These are phyloP conservation scores for Synanthedon tipuliformis DNA, from an alignment of 2,888 invertebrate species.

Conservation along the genomic window DNA sequence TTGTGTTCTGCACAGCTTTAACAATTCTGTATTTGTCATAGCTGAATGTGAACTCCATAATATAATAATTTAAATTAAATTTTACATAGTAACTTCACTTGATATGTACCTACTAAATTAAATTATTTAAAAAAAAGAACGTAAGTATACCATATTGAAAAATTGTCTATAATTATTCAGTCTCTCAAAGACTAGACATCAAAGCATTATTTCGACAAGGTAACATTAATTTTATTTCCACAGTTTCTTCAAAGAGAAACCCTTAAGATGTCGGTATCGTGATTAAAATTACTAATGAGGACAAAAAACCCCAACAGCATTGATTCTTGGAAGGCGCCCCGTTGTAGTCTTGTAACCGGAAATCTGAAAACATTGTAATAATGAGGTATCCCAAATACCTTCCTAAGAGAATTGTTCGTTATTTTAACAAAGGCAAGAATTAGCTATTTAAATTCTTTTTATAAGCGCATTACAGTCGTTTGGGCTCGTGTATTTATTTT, in stretches of 20 bases:
- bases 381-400: conserved; percentile 19
- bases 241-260: conserved; percentile 15
- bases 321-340: conserved; percentile 21
- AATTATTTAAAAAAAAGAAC: no score
- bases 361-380: conserved; percentile 50
- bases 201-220: conserved; percentile 16
- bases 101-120: no score
- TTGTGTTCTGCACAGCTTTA: no score
- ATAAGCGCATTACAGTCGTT: no score
- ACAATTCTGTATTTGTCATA: no score
- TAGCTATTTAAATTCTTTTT: no score
- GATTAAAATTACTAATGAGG: conserved; percentile 34
- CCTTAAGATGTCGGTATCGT: conserved; percentile 20
- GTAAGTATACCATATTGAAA: neutral
- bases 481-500: no score
- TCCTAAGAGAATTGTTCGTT: no score
- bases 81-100: no score
- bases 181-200: conserved; percentile 6
- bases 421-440: no score
- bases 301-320: conserved; percentile 23
- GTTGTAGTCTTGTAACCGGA: conserved; percentile 65
- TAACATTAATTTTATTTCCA: conserved; percentile 20
- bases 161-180: neutral
- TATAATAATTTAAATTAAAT: no score
- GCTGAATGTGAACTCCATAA: no score